These are phyloP conservation scores for Hypomesus transpacificus DNA, from an alignment of 2,113 vertebrate species.

Conservation along the genomic window DNA sequence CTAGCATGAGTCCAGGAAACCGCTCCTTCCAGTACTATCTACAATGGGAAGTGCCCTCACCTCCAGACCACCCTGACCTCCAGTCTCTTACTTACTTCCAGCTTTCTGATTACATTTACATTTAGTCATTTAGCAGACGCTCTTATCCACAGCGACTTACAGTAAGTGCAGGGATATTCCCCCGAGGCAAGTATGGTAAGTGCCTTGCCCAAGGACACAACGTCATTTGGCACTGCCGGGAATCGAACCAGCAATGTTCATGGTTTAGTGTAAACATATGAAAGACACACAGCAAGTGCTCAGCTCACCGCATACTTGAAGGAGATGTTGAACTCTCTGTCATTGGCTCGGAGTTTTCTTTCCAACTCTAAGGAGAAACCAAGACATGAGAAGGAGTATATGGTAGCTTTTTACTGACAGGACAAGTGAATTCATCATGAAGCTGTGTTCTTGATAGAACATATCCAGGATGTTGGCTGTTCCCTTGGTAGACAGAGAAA, in stretches of 20 bases:
- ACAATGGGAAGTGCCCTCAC: neutral
- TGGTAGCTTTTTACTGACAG: neutral
- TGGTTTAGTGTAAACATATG: neutral
- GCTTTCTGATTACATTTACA: constrained; percentile 32
- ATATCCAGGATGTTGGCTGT: too few species aligned
- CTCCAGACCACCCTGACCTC: neutral
- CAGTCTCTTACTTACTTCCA: constrained; percentile 24
- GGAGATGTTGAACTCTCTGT: constrained; percentile 80
- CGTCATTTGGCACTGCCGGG: too few species aligned
- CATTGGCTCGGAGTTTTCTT: constrained; percentile 84
- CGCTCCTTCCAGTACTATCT: neutral
- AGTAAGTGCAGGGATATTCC: too few species aligned
- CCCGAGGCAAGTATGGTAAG: too few species aligned
- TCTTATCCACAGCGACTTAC: too few species aligned
- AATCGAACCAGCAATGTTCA: too few species aligned
- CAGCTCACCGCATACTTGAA: constrained; percentile 89
- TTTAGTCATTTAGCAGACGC: too few species aligned
- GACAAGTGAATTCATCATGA: too few species aligned
- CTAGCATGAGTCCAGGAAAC: neutral
- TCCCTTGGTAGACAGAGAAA: too few species aligned
- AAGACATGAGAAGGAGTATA: neutral
- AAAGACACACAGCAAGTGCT: neutral
- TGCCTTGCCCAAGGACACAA: too few species aligned
- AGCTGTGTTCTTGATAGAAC: too few species aligned
- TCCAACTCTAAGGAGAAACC: constrained; percentile 73